Conservation (phyloP, 53 echinoderm and acorn worm genomes). For the Holothuria leucospilota region DNA sequence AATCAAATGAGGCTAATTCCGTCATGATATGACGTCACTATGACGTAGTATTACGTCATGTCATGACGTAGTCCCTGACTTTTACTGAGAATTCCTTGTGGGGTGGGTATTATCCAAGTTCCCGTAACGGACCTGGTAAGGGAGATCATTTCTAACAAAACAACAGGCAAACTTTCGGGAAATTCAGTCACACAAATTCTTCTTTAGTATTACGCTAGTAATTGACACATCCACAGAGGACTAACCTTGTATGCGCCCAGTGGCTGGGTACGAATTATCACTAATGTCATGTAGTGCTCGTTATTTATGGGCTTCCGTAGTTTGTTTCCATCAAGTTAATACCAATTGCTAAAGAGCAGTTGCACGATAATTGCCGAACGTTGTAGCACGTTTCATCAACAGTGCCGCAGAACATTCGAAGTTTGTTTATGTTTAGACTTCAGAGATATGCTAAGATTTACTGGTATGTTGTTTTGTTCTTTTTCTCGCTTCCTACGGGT, state of each 20-base stretch:
- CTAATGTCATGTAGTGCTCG: constrained; percentile 7
- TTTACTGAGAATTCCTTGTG: background rate
- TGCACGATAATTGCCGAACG: constrained; percentile 30
- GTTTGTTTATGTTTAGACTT: constrained; percentile 33
- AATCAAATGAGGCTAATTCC: constrained; percentile 16
- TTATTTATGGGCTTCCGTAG: background rate
- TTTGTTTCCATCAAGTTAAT: constrained; percentile 20
- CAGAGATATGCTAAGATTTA: constrained; percentile 28
- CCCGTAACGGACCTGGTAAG: constrained; percentile 1
- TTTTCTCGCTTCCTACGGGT: constrained; percentile 29
- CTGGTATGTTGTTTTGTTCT: constrained; percentile 29
- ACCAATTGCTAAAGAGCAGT: constrained; percentile 1
- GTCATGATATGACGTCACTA: constrained; percentile 15
- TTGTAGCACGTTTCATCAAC: constrained; percentile 38
- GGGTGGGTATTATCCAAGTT: background rate
- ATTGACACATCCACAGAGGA: constrained; percentile 21
- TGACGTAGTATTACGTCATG: constrained; percentile 6
- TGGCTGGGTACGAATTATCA: constrained; percentile 1
- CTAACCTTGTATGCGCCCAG: too few species aligned
- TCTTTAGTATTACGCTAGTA: background rate
- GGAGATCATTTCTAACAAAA: constrained; percentile 3
- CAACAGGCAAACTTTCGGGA: constrained; percentile 11
- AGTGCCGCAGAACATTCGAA: constrained; percentile 36
- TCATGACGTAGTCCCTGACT: constrained; percentile 3
- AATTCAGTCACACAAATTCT: constrained; percentile 15